Percentiles rank a stretch among this genome's conserved stretches.
phyloP scores from a whole-genome alignment of 2,888 invertebrate genomes.

The Ptilodon capucinus region DNA sequence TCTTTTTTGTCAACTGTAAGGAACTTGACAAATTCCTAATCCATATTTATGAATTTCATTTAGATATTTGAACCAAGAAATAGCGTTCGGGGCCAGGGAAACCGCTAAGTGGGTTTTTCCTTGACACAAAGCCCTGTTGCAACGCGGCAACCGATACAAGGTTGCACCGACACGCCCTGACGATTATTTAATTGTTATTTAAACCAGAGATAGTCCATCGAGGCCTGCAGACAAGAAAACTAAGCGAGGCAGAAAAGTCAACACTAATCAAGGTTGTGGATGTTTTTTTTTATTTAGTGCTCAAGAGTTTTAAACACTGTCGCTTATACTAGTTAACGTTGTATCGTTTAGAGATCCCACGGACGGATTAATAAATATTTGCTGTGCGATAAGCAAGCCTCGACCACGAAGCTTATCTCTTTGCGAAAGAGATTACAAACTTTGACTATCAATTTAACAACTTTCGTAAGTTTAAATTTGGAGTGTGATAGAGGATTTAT shows the following conservation, averaged over 20 bases:
- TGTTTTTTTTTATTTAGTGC: constrained; percentile 8
- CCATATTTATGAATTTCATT: constrained; percentile 10
- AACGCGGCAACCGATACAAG: constrained; percentile 78
- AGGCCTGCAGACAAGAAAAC: constrained; percentile 41
- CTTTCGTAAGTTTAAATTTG: constrained; percentile 46
- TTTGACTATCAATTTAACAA: constrained; percentile 55
- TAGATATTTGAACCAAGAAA: constrained; percentile 45
- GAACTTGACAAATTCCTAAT: neutral
- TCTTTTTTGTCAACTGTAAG: neutral
- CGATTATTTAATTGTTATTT: constrained; percentile 80
- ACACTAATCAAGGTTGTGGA: constrained; percentile 19
- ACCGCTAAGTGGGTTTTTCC: constrained; percentile 79
- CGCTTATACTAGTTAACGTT: constrained; percentile 2
- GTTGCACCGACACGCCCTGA: constrained; percentile 78
- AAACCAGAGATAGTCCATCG: constrained; percentile 64
- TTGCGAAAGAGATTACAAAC: constrained; percentile 56
- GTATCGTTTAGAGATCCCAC: constrained; percentile 24
- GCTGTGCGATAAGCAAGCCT: constrained; percentile 48
- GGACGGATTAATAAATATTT: constrained; percentile 48
- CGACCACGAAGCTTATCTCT: constrained; percentile 56
- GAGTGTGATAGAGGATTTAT: constrained; percentile 46
- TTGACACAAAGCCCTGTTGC: constrained; percentile 80
- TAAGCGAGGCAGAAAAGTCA: constrained; percentile 34
- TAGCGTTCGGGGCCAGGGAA: constrained; percentile 74
- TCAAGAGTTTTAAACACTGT: constrained; percentile 5